Evolutionary conservation across 2,888 invertebrate genomes (phyloP).

Genomic region (Spatulosminthurus flaviceps): DNA sequence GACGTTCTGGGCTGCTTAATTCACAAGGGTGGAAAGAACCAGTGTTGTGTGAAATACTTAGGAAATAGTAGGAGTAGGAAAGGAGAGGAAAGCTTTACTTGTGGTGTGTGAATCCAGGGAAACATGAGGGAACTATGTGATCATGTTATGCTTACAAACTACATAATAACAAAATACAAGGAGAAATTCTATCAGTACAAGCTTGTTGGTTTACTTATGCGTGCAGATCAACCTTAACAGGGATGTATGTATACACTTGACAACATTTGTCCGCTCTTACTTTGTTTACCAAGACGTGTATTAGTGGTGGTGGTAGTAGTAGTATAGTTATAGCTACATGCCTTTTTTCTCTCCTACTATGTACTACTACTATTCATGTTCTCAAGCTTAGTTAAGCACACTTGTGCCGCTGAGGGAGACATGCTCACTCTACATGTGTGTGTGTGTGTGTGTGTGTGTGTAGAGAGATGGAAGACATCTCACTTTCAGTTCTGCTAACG

Average conservation of each 20-base stretch:
- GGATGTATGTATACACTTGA: no score
- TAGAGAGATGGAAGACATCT: background rate
- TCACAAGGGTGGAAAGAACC: conserved; percentile 1
- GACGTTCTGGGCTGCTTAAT: conserved; percentile 3
- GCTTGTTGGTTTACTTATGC: no score
- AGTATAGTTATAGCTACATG: no score
- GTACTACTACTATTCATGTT: background rate
- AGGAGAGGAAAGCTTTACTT: no score
- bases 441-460: background rate
- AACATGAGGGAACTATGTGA: background rate
- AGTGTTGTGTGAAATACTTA: conserved; percentile 28
- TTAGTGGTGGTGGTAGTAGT: no score
- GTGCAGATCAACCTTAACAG: no score
- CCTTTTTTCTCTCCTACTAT: background rate
- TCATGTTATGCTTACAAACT: no score
- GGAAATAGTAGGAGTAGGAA: background rate
- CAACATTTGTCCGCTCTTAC: no score
- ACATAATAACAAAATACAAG: no score
- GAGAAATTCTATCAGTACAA: no score
- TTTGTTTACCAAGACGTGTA: no score
- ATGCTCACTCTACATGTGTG: background rate
- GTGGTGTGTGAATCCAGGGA: background rate
- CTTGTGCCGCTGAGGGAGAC: background rate
- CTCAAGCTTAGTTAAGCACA: background rate
- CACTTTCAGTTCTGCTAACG: background rate